Evolutionary conservation across 1,140 invertebrate species (phyloP), one percentile per base, ranked within the genome.

Genomic region (Physella acuta): DNA sequence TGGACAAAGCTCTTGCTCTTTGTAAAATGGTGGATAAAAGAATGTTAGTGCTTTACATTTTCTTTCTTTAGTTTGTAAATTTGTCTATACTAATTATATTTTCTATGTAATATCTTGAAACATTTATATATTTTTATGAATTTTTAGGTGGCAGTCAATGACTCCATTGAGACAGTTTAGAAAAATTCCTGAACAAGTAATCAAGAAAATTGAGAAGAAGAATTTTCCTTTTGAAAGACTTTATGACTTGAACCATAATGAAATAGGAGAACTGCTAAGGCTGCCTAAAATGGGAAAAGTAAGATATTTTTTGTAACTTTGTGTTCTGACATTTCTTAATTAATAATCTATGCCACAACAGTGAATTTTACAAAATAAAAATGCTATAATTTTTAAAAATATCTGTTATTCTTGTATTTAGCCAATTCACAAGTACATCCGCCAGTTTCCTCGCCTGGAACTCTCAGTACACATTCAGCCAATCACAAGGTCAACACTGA

Each of bases 21-120:
- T 98, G 95, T 83, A 99, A 99, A 86, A 99, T 99, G 97, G 94
- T 99, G 61, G 96, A 99, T 82, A 89, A 94, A 24, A 88, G 97
- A 30, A 98, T 98, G 95, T 85, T 78, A 85, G 80, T 36, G 16
- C 20, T 14, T 14, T 24, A 11, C 17, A 11, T 30, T 28, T 60
- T 14, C 16, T 8, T n/a, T n/a, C 4, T 20, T 33, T 31, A 30
- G 4, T 60, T 60, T n/a, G 33, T 14, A 30, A 60, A n/a, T n/a
- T n/a, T n/a, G n/a, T n/a, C n/a, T n/a, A n/a, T n/a, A n/a, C n/a
- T n/a, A n/a, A n/a, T n/a, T n/a, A n/a, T n/a, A n/a, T 33, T 33
- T 31, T 28, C 11, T 8, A 31, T 14, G 5, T 61, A 16, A 61
- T 61, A 16, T 4, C 8, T 56, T 56, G 11, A 26, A 56, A 26